Conservation (phyloP, 1,140 invertebrate species). For the Cataglyphis hispanica region DNA sequence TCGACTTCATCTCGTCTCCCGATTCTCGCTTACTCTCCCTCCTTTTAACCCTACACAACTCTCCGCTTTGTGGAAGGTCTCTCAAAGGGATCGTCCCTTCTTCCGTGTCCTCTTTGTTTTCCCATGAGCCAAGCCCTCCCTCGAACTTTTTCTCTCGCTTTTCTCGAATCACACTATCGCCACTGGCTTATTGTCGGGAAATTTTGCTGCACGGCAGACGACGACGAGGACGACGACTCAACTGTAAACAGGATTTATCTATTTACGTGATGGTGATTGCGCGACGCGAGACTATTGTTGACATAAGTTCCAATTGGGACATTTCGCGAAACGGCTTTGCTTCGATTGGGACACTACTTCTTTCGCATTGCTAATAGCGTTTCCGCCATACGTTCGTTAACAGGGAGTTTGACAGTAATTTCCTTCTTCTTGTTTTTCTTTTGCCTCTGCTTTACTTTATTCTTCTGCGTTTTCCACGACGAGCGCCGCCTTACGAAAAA, state of each 20-base stretch:
- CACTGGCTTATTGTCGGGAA: background rate
- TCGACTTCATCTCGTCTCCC: constrained; percentile 70
- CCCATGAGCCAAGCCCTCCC: background rate
- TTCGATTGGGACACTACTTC: constrained; percentile 20
- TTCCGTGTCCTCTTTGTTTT: constrained; percentile 44
- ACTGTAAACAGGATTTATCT: constrained; percentile 33
- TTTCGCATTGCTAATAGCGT: background rate
- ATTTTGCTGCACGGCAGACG: background rate
- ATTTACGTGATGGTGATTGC: constrained; percentile 19
- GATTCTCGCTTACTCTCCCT: constrained; percentile 45
- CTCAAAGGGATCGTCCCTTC: constrained; percentile 49
- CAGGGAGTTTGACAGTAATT: constrained; percentile 61
- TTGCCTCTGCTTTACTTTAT: constrained; percentile 18
- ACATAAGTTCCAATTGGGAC: constrained; percentile 28
- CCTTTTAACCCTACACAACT: constrained; percentile 21
- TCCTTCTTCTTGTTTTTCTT: constrained; percentile 28
- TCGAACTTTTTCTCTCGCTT: constrained; percentile 7
- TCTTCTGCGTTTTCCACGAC: constrained; percentile 47
- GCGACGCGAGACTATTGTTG: constrained; percentile 1
- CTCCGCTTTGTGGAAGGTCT: constrained; percentile 55
- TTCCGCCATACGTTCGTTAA: constrained; percentile 35
- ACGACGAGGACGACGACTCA: background rate
- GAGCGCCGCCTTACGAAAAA: constrained; percentile 58
- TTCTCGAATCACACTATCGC: constrained; percentile 30
- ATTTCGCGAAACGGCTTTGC: constrained; percentile 1